Evolutionary conservation across 2,113 vertebrate genomes (phyloP), one percentile per base, ranked within the genome.

Genomic region (Pelodiscus sinensis): DNA sequence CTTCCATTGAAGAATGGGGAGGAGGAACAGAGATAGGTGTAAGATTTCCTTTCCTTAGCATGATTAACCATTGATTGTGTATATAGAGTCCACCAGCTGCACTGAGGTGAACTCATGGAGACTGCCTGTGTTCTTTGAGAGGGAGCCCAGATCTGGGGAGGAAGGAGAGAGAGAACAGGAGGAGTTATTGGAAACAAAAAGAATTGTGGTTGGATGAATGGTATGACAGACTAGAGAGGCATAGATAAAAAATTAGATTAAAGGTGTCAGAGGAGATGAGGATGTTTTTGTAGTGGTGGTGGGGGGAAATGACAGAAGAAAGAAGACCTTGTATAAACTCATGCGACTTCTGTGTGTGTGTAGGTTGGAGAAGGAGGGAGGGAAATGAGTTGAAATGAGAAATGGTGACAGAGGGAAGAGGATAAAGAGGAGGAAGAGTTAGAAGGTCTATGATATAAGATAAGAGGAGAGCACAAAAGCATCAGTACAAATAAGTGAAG

Each of bases 221-320:
- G 3, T 1, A 1, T 0, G 2, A 79, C 31, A 78, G 11, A 19
- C 14, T 68, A 83, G 68, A 79, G 9, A 3, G 0, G 54, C 57
- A 7, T 13, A 12, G 2, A 0, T 62, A 8, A 82, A 31, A 29
- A 81, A 56, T 56, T 38, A 25, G 57, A 88, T 51, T 81, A 58
- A 2, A 71, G 35, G 22, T 85, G 11, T 24, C 58, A 60, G 58
- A 60, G 58, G 58, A 25, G 82, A 35, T 52, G 11, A 25, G 57
- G 16, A 55, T 3, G 9, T 58, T 58, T 58, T 58, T 58, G 22
- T 58, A 6, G 13, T 31, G 14, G 14, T 13, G 44, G 4, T 2
- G 44, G 44, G 44, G 44, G 44, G 8, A 31, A 65, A 29, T 62
- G 62, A 31, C 7, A 3, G 62, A 65, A 65, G 62, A 65, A 65